Evolutionary conservation across 2,797 vertebrate genomes (phyloP), one percentile per base, ranked within the genome.

Genomic region (Alauda arvensis): DNA sequence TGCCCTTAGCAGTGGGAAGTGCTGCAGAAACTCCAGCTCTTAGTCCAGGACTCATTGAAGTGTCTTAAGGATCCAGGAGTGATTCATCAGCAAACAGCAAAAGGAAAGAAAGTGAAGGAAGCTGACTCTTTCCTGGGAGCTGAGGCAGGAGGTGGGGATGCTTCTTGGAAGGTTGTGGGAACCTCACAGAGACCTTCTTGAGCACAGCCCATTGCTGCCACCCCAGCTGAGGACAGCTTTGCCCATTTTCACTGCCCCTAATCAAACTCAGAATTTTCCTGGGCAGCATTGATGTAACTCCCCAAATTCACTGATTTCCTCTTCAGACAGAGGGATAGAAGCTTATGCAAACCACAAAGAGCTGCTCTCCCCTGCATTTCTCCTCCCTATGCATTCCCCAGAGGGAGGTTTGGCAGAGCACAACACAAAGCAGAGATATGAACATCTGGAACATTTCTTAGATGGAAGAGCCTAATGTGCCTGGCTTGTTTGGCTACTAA

Each of bases 41-140:
- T 0, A 0, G 6, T 14, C 37, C 25, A 17, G 19, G 31, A 46
- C 21, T 62, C 3, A 1, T 24, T 14, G 12, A 70, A 57, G 31
- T 8, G 8, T 70, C 37, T 56, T 39, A 16, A 49, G 0, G 12
- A 66, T 46, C 53, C 20, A 13, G 53, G 57, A 66, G 24, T 0
- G 0, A 34, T 74, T 62, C 21, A 42, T 33, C 61, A 77, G 25
- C 24, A 46, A 51, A 24, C 1, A 57, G 60, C 15, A 25, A 33
- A 1, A 4, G 28, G 23, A 57, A 53, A 49, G 31, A 65, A 19
- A 3, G 21, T 46, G 68, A 72, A 48, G 0, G n/a, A n/a, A 65
- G 68, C 48, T 67, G 75, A 6, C 21, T 57, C 42, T 49, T 57
- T 37, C 20, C 61, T 45, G 52, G n/a, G 51, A 43, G 25, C 39